A percentile compares a stretch with the other conserved stretches of the same genome.
Evolutionary conservation across 2,888 invertebrate genomes (phyloP).

Genomic region (Papilio demoleus): DNA sequence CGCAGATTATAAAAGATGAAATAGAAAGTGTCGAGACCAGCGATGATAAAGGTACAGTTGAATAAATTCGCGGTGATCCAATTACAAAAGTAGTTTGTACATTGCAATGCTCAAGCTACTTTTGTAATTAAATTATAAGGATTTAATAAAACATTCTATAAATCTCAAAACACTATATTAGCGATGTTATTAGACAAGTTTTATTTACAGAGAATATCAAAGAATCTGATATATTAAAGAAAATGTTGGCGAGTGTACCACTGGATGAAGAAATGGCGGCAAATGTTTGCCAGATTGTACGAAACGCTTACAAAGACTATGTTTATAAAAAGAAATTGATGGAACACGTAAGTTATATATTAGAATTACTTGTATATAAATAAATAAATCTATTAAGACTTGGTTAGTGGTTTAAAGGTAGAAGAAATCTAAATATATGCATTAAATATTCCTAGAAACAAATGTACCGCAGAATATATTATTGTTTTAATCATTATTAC

Average conservation of each 20-base stretch:
- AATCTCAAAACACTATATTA: no score
- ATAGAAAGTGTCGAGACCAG: slow-evolving; percentile 58
- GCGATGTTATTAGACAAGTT: no score
- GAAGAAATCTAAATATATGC: background rate
- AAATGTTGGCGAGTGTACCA: slow-evolving; percentile 52
- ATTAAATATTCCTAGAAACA: no score
- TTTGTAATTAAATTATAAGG: no score
- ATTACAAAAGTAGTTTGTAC: background rate
- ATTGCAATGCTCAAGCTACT: no score
- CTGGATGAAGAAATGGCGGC: slow-evolving; percentile 68
- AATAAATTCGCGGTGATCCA: background rate
- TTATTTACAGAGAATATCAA: slow-evolving; percentile 63
- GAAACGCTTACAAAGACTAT: slow-evolving; percentile 73
- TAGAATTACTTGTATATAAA: slow-evolving; percentile 7
- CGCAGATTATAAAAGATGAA: slow-evolving; percentile 67
- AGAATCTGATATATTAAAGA: slow-evolving; percentile 67
- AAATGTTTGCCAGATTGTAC: slow-evolving; percentile 67
- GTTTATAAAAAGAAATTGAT: slow-evolving; percentile 71
- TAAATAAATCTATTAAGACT: background rate
- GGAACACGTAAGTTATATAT: slow-evolving; percentile 60
- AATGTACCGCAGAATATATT: no score
- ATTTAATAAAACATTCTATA: no score
- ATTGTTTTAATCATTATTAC: no score
- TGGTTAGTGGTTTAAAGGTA: no score
- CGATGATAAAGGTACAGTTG: slow-evolving; percentile 63